phyloP scores from a whole-genome alignment of 2,888 invertebrate genomes.

The Limnephilus lunatus region DNA sequence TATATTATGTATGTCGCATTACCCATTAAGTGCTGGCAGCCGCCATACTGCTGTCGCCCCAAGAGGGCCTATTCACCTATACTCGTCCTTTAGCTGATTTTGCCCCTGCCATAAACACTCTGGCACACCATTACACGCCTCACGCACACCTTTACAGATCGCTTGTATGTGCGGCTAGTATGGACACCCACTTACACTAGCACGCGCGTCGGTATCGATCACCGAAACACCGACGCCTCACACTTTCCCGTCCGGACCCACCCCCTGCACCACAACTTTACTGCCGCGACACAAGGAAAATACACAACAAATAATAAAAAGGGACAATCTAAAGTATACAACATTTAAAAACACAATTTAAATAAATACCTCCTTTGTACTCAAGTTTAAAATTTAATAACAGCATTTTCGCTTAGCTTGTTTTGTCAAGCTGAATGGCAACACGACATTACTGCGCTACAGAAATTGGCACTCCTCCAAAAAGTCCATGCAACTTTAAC shows the following conservation, averaged over 20 bases:
- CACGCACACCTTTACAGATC: neutral
- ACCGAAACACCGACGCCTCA: conserved; percentile 47
- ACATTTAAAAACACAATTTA: neutral
- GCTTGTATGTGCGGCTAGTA: neutral
- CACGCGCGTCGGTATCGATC: conserved; percentile 54
- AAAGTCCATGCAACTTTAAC: neutral
- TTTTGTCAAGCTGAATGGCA: neutral
- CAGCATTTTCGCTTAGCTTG: neutral
- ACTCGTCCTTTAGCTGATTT: neutral
- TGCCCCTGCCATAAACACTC: conserved; percentile 31
- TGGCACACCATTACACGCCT: neutral
- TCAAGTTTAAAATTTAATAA: neutral
- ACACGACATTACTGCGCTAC: neutral
- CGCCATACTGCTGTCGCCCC: neutral
- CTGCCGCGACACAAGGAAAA: conserved; percentile 30
- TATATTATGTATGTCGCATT: conserved; percentile 2
- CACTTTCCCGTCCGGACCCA: conserved; percentile 41
- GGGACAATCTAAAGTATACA: neutral
- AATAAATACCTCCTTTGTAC: neutral
- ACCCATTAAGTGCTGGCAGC: neutral
- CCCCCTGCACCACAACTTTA: conserved; percentile 28
- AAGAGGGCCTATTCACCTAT: neutral
- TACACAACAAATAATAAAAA: conserved; percentile 10
- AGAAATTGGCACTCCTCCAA: neutral
- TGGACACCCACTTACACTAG: conserved; percentile 38